phyloP scores from a whole-genome alignment of 2,113 vertebrate species.

The Heptranchias perlo region DNA sequence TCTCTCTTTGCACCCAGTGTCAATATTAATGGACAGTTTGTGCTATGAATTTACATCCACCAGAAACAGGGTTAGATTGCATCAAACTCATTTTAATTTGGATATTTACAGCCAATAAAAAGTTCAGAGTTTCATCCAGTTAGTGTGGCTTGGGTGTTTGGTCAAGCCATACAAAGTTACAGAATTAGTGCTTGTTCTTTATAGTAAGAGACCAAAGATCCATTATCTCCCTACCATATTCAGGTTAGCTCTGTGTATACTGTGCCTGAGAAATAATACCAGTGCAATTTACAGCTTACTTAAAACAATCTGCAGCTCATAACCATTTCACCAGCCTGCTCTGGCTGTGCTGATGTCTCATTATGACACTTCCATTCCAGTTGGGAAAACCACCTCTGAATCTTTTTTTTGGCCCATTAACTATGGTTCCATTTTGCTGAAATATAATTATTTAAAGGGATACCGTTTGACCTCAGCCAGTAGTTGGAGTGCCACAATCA shows the following conservation, averaged over 20 bases:
- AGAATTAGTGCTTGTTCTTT: neutral
- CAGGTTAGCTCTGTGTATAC: neutral
- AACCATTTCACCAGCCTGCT: neutral
- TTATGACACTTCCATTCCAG: neutral
- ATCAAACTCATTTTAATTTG: neutral
- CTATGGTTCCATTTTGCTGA: neutral
- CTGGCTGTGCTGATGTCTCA: neutral
- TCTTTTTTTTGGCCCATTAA: neutral
- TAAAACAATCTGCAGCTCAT: neutral
- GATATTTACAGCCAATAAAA: neutral
- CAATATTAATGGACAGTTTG: neutral
- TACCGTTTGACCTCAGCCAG: neutral
- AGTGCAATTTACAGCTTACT: neutral
- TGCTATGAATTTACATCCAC: neutral
- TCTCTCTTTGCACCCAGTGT: neutral
- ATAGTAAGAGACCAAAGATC: neutral
- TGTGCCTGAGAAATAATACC: neutral
- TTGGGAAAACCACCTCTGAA: neutral
- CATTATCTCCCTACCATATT: neutral
- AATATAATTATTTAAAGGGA: neutral
- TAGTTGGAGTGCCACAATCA: neutral
- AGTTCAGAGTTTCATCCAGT: neutral
- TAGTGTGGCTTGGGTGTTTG: neutral
- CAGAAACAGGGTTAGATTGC: neutral
- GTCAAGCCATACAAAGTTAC: neutral